Evolutionary conservation across 2,113 vertebrate species (phyloP).

Genomic region (Pitta sordida): DNA sequence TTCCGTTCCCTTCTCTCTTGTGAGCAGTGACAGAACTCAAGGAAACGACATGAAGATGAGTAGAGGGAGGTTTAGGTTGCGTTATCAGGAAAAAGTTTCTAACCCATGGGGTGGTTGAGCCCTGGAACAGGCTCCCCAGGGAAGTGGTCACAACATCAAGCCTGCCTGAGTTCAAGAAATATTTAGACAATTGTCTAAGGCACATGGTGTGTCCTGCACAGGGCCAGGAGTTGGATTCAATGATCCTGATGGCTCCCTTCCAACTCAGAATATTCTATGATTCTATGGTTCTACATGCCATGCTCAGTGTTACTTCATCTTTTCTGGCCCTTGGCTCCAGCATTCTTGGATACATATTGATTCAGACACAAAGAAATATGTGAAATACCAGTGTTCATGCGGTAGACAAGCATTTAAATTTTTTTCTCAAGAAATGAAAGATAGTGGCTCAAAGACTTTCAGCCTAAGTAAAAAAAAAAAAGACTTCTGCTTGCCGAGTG

Average conservation of each 20-base stretch:
- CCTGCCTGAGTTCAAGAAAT: not conserved
- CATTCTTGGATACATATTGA: not conserved
- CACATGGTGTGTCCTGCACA: not conserved
- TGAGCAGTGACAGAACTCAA: rapidly evolving
- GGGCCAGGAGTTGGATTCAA: not conserved
- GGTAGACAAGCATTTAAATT: not conserved
- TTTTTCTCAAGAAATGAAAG: not conserved
- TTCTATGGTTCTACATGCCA: not conserved
- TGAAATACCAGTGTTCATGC: not conserved
- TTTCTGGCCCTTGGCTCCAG: not conserved
- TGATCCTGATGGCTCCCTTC: not conserved
- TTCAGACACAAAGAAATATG: not conserved
- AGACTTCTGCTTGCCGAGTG: not conserved
- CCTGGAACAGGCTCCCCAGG: not conserved
- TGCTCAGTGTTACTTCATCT: not conserved
- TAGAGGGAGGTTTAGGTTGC: not conserved
- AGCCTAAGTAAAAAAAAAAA: not conserved
- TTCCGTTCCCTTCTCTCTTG: not conserved
- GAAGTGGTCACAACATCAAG: not conserved
- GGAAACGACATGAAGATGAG: not conserved
- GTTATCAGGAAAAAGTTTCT: not conserved
- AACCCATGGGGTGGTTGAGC: not conserved
- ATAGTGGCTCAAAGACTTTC: not conserved
- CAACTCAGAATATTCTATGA: not conserved
- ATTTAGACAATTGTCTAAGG: not conserved